These are phyloP conservation scores for Margarornis squamiger DNA, from an alignment of 2,797 vertebrate genomes.

Conservation along the genomic window DNA sequence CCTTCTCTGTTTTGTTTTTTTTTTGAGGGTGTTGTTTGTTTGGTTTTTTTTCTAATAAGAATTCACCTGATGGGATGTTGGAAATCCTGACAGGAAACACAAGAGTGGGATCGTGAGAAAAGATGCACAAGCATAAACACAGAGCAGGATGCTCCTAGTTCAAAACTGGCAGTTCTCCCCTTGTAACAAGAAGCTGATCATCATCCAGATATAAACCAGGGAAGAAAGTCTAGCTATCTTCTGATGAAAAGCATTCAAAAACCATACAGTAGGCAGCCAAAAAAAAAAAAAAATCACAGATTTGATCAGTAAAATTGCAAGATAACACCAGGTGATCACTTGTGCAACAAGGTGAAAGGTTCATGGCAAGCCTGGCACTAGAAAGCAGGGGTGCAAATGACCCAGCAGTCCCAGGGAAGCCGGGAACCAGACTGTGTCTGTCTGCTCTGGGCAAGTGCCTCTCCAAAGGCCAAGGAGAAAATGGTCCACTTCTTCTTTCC, in stretches of 20 bases:
- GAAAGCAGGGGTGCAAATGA: background rate
- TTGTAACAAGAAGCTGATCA: background rate
- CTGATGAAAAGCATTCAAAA: background rate
- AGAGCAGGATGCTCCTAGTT: background rate
- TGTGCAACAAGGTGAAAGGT: background rate
- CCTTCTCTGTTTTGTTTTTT: background rate
- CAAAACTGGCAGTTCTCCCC: background rate
- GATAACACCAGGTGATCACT: background rate
- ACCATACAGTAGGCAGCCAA: background rate
- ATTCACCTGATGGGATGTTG: background rate
- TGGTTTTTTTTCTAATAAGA: background rate
- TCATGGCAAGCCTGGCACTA: background rate
- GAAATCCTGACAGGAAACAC: background rate
- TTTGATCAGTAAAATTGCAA: background rate
- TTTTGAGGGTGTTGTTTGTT: too few relatives aligned
- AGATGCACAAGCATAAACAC: background rate
- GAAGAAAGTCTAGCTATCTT: background rate
- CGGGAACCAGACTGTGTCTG: background rate
- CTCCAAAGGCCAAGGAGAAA: background rate
- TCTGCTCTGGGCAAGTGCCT: background rate
- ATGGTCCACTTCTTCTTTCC: background rate
- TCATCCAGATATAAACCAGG: background rate
- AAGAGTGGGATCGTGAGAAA: background rate
- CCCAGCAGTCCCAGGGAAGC: background rate
- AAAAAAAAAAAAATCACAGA: background rate